A percentile compares a stretch with the other conserved stretches of the same genome.
Evolutionary conservation across 1,140 invertebrate genomes (phyloP).

Genomic region (Drosophila bifasciata): DNA sequence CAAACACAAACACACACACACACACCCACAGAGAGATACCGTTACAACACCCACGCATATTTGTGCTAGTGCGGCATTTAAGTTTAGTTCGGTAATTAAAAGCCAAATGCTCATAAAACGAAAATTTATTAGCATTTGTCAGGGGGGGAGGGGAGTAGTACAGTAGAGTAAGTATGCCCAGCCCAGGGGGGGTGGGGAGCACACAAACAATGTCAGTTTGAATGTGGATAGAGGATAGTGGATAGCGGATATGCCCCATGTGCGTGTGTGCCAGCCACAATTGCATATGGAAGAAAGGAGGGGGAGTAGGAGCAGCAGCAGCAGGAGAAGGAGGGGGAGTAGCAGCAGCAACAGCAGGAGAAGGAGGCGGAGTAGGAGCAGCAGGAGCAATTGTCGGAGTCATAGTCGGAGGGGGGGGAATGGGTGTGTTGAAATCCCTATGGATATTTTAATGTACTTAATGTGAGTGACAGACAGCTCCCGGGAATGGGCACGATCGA

Average conservation of each 20-base stretch:
- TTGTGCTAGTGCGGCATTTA: conserved; percentile 55
- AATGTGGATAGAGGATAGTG: conserved; percentile 14
- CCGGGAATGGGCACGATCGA: conserved; percentile 57
- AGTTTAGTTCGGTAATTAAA: conserved; percentile 66
- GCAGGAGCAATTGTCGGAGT: background rate
- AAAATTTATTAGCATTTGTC: conserved; percentile 64
- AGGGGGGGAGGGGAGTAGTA: too few species aligned
- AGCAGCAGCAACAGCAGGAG: too few species aligned
- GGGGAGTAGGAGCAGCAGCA: too few species aligned
- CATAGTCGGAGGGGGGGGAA: conserved; percentile 22
- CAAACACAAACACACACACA: conserved; percentile 1
- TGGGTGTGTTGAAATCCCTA: conserved; percentile 62
- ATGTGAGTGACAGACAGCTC: conserved; percentile 63
- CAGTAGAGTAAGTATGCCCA: conserved; percentile 32
- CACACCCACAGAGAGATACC: too few species aligned
- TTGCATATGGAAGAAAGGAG: too few species aligned
- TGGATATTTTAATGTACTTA: conserved; percentile 64
- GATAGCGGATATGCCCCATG: conserved; percentile 6
- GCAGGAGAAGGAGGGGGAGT: too few species aligned
- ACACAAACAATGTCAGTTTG: conserved; percentile 37
- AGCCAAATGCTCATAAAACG: conserved; percentile 62
- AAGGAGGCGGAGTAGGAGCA: too few species aligned
- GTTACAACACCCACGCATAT: conserved; percentile 15
- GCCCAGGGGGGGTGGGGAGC: conserved; percentile 1
- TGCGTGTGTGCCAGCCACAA: too few species aligned